phyloP scores from a whole-genome alignment of 1,140 invertebrate species.

The Hyles vespertilio region DNA sequence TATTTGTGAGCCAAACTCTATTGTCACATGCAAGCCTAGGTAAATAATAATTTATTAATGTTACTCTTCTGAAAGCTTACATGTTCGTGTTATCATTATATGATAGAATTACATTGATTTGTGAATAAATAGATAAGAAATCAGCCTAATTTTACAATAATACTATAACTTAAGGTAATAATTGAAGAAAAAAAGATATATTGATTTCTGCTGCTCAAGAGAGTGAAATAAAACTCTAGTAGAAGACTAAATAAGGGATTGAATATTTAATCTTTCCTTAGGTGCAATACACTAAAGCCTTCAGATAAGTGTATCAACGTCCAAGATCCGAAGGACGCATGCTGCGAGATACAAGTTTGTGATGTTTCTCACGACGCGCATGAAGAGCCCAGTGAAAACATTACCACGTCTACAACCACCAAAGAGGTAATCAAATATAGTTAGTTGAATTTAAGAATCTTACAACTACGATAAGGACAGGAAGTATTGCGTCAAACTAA shows the following conservation, averaged over 20 bases:
- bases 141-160: too few species aligned
- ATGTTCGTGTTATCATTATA: too few species aligned
- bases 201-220: too few species aligned
- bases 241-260: too few species aligned
- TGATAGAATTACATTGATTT: too few species aligned
- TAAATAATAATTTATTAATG: constrained; percentile 22
- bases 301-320: constrained; percentile 84
- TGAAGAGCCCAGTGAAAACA: constrained; percentile 72
- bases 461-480: neutral
- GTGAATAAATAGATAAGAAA: too few species aligned
- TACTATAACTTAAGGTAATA: too few species aligned
- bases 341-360: constrained; percentile 89
- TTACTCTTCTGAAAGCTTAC: neutral
- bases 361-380: constrained; percentile 86
- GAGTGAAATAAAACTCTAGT: too few species aligned
- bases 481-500: too few species aligned
- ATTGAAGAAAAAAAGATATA: too few species aligned
- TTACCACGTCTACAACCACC: constrained; percentile 29
- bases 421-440: constrained; percentile 24
- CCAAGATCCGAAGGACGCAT: constrained; percentile 85
- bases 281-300: constrained; percentile 74
- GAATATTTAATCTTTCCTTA: constrained; percentile 26
- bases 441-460: neutral
- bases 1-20: constrained; percentile 83
- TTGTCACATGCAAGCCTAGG: constrained; percentile 84